Base-by-base conservation (phyloP, 2,113 vertebrate species). In the Anolis carolinensis region DNA sequence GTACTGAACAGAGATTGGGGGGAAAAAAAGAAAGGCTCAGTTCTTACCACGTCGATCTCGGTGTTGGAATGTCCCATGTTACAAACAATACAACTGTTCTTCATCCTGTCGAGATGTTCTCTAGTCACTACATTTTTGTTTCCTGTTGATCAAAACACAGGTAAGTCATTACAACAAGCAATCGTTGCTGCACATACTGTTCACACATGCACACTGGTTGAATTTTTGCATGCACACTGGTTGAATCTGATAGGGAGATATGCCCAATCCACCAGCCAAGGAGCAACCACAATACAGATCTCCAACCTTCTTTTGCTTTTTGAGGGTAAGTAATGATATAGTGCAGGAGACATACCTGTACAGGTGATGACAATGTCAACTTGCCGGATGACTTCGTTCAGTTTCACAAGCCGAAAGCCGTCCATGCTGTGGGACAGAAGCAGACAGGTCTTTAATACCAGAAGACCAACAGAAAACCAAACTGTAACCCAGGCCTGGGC, bases 41-140 rank as follows among this genome's bases (percentile, higher is more conserved):
- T 1, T n/a, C 96, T 95, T 95, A 99, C 98, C 98, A 99, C 99
- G 0, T 99, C 99, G 9, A 99, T 99, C 95, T 99, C 99, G 0
- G 99, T 99, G 96, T 99, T 99, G 93, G 99, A 99, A 97, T 99
- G 99, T 0, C 99, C 99, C 99, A 99, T 99, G 96, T 99, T 99
- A 95, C 99, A 99, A 62, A 99, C 98, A 0, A 99, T 99, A 93
- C 98, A 99, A 91, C 99, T 97, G 84, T 99, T 99, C 96, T 99
- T 99, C 99, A 99, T 99, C 44, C 99, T 96, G 89, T 99, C 98
- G 73, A 99, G 95, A 79, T 99, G 97, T 23, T 99, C 98, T 93
- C 98, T 95, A 91, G 98, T 97, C 93, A 99, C 98, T 90, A 99
- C 98, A 6, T 99, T 99, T 96, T 99, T 99, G 91, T 99, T 99